Conservation (phyloP, 2,113 vertebrate species). For the Percina caprodes region DNA sequence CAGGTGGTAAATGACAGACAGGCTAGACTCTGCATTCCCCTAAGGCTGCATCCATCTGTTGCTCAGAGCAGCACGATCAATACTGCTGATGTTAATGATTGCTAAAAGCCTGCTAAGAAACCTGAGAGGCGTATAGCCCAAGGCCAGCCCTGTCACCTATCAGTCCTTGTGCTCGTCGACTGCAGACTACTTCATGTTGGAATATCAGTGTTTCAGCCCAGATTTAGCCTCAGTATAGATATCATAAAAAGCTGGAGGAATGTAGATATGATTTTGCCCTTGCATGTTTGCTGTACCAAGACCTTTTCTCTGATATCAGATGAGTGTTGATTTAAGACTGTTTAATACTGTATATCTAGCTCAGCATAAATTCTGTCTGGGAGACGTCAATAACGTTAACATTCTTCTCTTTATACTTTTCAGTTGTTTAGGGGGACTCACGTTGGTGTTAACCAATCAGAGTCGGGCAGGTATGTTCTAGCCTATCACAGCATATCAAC, state of each 20-base stretch:
- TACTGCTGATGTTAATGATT: slow-evolving; percentile 73
- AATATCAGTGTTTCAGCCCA: background rate
- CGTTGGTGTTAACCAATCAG: too few relatives aligned
- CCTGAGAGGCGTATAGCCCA: slow-evolving; percentile 52
- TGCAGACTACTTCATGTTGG: background rate
- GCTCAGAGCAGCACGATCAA: slow-evolving; percentile 69
- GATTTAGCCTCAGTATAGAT: background rate
- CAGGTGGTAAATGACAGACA: slow-evolving; percentile 18
- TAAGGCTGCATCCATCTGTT: slow-evolving; percentile 72
- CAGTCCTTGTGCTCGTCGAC: background rate
- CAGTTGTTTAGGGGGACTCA: too few relatives aligned
- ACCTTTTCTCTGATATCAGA: too few relatives aligned
- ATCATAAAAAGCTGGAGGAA: background rate
- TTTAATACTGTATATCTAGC: too few relatives aligned
- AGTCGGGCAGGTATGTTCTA: too few relatives aligned
- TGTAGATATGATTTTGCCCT: too few relatives aligned
- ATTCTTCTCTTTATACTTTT: too few relatives aligned
- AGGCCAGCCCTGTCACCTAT: slow-evolving; percentile 1
- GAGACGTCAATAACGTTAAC: too few relatives aligned
- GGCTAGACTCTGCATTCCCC: slow-evolving; percentile 22
- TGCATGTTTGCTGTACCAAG: too few relatives aligned
- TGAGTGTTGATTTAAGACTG: too few relatives aligned
- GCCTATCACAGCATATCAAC: too few relatives aligned
- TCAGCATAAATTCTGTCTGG: too few relatives aligned
- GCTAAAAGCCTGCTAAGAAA: slow-evolving; percentile 81